phyloP scores from a whole-genome alignment of 2,797 vertebrate species.

The Mus minutoides region DNA sequence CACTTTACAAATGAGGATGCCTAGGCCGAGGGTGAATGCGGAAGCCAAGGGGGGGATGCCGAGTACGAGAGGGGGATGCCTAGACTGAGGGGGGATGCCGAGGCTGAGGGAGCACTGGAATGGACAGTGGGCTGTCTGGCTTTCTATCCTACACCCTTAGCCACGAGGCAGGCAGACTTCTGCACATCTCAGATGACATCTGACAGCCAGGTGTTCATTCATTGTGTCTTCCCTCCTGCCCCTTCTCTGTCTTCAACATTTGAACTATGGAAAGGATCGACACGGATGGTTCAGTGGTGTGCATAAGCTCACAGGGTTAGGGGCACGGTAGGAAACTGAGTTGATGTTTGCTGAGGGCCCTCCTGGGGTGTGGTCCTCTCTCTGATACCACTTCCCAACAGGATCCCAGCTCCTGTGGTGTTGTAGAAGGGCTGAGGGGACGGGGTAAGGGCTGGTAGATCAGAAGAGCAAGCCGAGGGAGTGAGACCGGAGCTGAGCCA shows the following conservation, averaged over 20 bases:
- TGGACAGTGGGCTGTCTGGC: background rate
- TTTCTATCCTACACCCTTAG: background rate
- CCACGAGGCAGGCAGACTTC: background rate
- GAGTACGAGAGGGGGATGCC: too few species aligned
- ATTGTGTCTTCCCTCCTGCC: background rate
- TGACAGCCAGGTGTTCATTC: fast-evolving
- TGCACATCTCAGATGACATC: fast-evolving
- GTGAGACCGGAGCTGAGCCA: background rate
- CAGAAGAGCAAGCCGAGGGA: background rate
- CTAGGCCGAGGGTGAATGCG: background rate
- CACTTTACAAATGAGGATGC: background rate
- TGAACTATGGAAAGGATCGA: background rate
- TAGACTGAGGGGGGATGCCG: too few species aligned
- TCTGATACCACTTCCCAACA: too few species aligned
- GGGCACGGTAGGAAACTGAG: fast-evolving
- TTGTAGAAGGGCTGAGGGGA: fast-evolving
- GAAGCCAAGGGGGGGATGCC: background rate
- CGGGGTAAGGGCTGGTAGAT: background rate
- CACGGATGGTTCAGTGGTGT: background rate
- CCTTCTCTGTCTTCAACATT: background rate
- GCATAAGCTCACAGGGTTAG: background rate
- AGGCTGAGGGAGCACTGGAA: background rate
- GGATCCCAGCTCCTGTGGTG: fast-evolving
- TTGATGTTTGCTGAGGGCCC: background rate
- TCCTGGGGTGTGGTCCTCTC: background rate